These are phyloP conservation scores for Tiaroga cobitis DNA, from an alignment of 2,797 vertebrate species.

Conservation along the genomic window DNA sequence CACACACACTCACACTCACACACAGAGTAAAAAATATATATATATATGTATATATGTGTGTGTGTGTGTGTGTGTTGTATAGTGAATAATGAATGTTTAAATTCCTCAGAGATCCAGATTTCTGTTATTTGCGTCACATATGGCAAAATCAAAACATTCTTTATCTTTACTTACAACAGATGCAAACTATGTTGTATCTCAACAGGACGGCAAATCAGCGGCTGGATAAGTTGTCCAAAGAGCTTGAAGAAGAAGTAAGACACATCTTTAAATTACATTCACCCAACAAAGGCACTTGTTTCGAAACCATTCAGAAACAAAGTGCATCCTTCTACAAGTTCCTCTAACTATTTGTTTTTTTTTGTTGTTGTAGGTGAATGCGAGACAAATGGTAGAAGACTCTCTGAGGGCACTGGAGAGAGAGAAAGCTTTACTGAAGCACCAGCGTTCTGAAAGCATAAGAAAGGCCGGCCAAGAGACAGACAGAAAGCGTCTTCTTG, in stretches of 20 bases:
- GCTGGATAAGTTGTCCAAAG: conserved; percentile 93
- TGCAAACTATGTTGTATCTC: conserved; percentile 27
- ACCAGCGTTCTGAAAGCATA: conserved; percentile 89
- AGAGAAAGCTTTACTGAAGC: conserved; percentile 92
- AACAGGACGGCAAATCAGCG: conserved; percentile 85
- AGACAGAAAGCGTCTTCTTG: conserved; percentile 90
- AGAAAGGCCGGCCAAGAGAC: conserved; percentile 90
- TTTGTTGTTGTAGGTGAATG: conserved; percentile 81
- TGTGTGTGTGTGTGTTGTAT: background rate
- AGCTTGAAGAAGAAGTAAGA: conserved; percentile 93
- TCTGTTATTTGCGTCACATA: background rate
- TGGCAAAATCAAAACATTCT: background rate
- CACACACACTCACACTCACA: no score
- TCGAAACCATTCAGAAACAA: background rate
- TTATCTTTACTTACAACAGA: background rate
- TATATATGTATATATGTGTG: no score
- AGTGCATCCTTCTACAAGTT: background rate
- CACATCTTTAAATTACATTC: background rate
- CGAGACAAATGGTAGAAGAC: conserved; percentile 87
- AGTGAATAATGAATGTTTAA: background rate
- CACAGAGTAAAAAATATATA: no score
- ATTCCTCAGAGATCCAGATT: background rate
- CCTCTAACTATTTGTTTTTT: background rate
- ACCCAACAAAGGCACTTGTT: background rate
- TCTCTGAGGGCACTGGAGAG: conserved; percentile 89